These are phyloP conservation scores for Mechanitis mazaeus DNA, from an alignment of 2,888 invertebrate species.

Conservation along the genomic window DNA sequence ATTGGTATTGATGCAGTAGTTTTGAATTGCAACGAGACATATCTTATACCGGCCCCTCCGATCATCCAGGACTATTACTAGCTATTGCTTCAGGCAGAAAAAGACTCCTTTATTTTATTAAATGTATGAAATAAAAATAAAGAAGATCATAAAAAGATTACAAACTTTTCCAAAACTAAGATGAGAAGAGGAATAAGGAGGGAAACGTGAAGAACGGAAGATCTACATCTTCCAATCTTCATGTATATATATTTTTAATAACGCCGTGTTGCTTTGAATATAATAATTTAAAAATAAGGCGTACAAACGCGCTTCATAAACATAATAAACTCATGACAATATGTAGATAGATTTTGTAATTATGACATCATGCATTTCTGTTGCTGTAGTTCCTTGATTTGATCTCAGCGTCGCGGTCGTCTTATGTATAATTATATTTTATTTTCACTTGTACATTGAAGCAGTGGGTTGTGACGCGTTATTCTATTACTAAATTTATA, in stretches of 20 bases:
- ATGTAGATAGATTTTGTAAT: constrained; percentile 45
- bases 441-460: constrained; percentile 29
- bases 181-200: too few relatives aligned
- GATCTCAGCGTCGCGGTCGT: constrained; percentile 55
- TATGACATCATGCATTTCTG: constrained; percentile 25
- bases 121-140: too few relatives aligned
- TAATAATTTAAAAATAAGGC: constrained; percentile 8
- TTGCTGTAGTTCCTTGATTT: constrained; percentile 59
- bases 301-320: constrained; percentile 35
- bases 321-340: constrained; percentile 63
- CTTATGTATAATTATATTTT: constrained; percentile 41
- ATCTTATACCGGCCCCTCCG: constrained; percentile 35
- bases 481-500: constrained; percentile 26
- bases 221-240: too few relatives aligned
- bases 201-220: too few relatives aligned
- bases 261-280: neutral
- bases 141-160: too few relatives aligned
- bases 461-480: constrained; percentile 54
- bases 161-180: too few relatives aligned
- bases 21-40: constrained; percentile 40
- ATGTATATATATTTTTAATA: too few relatives aligned
- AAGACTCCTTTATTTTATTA: too few relatives aligned
- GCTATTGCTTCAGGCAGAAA: neutral
- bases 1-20: neutral
- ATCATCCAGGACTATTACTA: constrained; percentile 8